phyloP scores from a whole-genome alignment of 1,140 invertebrate species.

The Dendroctonus ponderosae region DNA sequence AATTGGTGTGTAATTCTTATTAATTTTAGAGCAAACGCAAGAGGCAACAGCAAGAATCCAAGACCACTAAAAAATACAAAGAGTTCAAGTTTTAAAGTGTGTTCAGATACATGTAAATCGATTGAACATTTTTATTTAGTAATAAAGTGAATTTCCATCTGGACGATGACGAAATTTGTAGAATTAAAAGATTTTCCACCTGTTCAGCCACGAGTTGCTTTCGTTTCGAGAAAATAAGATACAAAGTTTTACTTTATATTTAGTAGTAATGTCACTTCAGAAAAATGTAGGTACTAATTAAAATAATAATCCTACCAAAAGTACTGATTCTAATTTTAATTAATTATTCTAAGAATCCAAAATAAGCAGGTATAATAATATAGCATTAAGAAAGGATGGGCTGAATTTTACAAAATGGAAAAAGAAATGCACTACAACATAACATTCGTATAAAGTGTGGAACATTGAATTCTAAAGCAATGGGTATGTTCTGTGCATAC shows the following conservation, averaged over 20 bases:
- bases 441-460: too few species aligned
- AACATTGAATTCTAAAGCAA: too few species aligned
- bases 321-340: background rate
- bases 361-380: too few species aligned
- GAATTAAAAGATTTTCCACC: background rate
- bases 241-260: background rate
- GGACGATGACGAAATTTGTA: background rate
- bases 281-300: background rate
- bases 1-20: conserved; percentile 34
- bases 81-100: conserved; percentile 90
- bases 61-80: conserved; percentile 94
- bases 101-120: conserved; percentile 3
- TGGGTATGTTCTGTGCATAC: too few species aligned
- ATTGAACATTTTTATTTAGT: background rate
- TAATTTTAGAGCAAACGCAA: conserved; percentile 86
- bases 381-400: background rate
- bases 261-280: background rate
- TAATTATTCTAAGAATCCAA: too few species aligned
- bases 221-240: background rate
- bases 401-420: background rate
- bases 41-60: conserved; percentile 84
- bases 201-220: background rate
- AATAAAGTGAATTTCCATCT: background rate
- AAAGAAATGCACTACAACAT: background rate
- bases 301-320: background rate